These are phyloP conservation scores for Clusia tigrina DNA, from an alignment of 2,888 invertebrate species.

Conservation along the genomic window DNA sequence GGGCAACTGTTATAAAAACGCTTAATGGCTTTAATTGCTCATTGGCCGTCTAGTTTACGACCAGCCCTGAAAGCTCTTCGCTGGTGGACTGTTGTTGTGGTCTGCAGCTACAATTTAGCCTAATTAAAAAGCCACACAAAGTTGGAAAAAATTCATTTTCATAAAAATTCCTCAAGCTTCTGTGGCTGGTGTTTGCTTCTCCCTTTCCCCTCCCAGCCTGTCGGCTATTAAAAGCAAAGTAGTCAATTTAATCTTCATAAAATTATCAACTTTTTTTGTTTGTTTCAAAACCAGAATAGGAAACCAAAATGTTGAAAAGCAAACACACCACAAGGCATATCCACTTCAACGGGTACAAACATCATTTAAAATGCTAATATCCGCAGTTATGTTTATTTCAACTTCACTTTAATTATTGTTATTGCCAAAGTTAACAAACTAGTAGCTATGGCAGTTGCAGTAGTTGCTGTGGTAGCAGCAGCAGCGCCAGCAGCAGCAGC, in stretches of 20 bases:
- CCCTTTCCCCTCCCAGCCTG: no score
- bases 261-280: neutral
- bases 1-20: no score
- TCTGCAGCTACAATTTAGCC: no score
- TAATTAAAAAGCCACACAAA: neutral
- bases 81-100: no score
- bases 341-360: constrained; percentile 40
- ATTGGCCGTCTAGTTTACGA: no score
- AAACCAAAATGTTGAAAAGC: neutral
- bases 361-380: constrained; percentile 61
- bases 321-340: neutral
- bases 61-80: no score
- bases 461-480: constrained; percentile 28
- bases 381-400: constrained; percentile 58
- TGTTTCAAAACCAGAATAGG: neutral
- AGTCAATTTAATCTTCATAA: constrained; percentile 9
- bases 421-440: constrained; percentile 61
- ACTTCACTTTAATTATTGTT: constrained; percentile 61
- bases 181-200: no score
- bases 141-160: no score
- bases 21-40: no score
- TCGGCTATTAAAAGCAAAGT: neutral
- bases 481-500: neutral
- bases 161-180: neutral
- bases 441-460: constrained; percentile 38